Conservation (phyloP, 2,888 invertebrate genomes). For the Halictus quadricinctus region DNA sequence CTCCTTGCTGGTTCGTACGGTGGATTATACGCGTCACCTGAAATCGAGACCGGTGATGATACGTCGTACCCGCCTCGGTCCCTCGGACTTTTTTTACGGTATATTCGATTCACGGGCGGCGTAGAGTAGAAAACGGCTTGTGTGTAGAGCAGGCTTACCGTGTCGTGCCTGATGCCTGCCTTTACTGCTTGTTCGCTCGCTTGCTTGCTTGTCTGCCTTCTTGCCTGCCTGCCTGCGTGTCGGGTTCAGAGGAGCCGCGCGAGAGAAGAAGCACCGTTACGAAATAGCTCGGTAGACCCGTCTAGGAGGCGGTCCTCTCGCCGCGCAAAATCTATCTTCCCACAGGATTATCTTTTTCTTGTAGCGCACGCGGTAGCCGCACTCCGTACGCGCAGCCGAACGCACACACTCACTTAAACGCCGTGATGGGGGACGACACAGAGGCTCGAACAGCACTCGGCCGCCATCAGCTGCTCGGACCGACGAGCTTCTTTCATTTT, state of each 20-base stretch:
- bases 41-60: constrained; percentile 20
- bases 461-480: constrained; percentile 81
- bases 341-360: constrained; percentile 53
- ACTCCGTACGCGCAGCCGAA: constrained; percentile 46
- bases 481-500: constrained; percentile 78
- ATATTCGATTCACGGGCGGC: constrained; percentile 37
- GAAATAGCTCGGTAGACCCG: constrained; percentile 57
- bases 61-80: constrained; percentile 20
- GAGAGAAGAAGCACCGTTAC: constrained; percentile 73
- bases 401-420: constrained; percentile 62
- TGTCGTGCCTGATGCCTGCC: constrained; percentile 55
- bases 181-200: not conserved
- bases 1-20: constrained; percentile 38
- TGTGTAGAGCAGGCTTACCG: constrained; percentile 49
- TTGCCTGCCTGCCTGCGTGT: constrained; percentile 59
- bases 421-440: constrained; percentile 68
- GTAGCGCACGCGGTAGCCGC: constrained; percentile 52
- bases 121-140: constrained; percentile 40
- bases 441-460: constrained; percentile 75
- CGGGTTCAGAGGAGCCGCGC: constrained; percentile 57
- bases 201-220: not conserved
- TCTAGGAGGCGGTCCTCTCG: constrained; percentile 45
- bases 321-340: constrained; percentile 56
- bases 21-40: constrained; percentile 53
- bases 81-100: constrained; percentile 1